Conservation (phyloP, 2,113 vertebrate species). For the Bujurquina vittata region DNA sequence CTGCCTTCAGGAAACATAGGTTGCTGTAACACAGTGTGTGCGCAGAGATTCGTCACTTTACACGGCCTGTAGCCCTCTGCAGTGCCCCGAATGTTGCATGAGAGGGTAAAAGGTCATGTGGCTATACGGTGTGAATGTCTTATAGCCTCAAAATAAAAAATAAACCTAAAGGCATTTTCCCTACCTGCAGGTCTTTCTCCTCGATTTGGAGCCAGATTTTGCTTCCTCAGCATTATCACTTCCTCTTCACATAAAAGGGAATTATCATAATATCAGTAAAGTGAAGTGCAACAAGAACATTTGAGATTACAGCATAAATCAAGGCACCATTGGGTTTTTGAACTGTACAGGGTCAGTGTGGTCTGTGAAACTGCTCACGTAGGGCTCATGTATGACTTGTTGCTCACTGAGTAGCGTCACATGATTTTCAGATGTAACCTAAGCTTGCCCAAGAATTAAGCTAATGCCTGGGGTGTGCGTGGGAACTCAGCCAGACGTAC, state of each 20-base stretch:
- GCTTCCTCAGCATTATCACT: background rate
- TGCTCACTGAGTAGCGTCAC: constrained; percentile 45
- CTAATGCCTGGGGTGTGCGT: constrained; percentile 53
- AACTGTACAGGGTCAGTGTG: background rate
- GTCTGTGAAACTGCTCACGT: background rate
- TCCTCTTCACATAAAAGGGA: background rate
- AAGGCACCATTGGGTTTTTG: background rate
- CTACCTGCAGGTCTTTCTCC: constrained; percentile 57
- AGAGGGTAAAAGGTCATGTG: constrained; percentile 13
- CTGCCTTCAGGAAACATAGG: constrained; percentile 28
- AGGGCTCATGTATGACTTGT: constrained; percentile 14
- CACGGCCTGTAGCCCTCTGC: background rate
- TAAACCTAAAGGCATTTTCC: background rate
- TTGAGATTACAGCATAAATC: background rate
- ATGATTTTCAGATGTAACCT: constrained; percentile 54
- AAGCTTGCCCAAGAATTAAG: constrained; percentile 27
- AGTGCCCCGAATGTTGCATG: background rate
- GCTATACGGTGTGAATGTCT: background rate
- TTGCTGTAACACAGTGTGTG: constrained; percentile 72
- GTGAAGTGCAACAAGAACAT: background rate
- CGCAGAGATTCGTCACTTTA: constrained; percentile 28
- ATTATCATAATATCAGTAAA: background rate
- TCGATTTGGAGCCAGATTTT: constrained; percentile 5
- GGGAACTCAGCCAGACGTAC: constrained; percentile 58
- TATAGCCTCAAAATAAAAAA: background rate